A percentile compares a stretch with the other conserved stretches of the same genome.
Conservation (phyloP, 92 coral and sea anemone species). For the Scolanthus callimorphus region DNA sequence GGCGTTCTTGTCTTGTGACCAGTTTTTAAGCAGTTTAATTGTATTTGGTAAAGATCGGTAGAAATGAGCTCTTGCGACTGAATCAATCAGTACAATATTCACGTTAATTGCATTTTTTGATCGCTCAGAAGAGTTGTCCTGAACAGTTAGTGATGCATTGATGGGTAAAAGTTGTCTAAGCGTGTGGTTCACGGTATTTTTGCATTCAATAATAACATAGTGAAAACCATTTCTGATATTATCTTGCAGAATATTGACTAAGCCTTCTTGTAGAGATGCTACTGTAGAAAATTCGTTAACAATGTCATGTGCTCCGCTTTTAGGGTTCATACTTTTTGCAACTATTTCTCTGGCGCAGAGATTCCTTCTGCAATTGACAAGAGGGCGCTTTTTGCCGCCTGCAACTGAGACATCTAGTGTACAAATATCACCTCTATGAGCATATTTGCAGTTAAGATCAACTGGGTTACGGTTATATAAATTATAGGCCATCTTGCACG, state of each 20-base stretch:
- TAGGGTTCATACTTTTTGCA: constrained; percentile 35
- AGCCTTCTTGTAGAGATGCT: constrained; percentile 25
- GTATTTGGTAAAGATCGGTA: constrained; percentile 79
- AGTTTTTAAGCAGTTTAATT: constrained; percentile 46
- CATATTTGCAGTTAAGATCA: constrained; percentile 29
- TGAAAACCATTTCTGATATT: constrained; percentile 30
- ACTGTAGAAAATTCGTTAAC: constrained; percentile 16
- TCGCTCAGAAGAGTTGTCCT: constrained; percentile 10
- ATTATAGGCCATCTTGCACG: constrained; percentile 40
- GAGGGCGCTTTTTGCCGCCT: not conserved
- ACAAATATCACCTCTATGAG: constrained; percentile 50
- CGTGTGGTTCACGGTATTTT: not conserved
- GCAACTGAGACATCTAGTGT: constrained; percentile 2
- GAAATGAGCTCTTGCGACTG: constrained; percentile 84
- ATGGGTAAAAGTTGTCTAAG: constrained; percentile 46
- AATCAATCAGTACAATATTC: constrained; percentile 65
- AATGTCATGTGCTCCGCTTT: constrained; percentile 25
- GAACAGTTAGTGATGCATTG: constrained; percentile 37
- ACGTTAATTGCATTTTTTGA: constrained; percentile 49
- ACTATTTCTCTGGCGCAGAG: constrained; percentile 24
- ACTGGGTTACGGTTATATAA: constrained; percentile 26
- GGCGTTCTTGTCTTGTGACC: constrained; percentile 23
- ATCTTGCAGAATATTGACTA: constrained; percentile 41
- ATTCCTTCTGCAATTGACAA: constrained; percentile 26
- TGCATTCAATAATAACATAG: constrained; percentile 60